A percentile compares a stretch with the other conserved stretches of the same genome.
Evolutionary conservation across 2,888 invertebrate genomes (phyloP).

Genomic region (Chloroclysta siterata): DNA sequence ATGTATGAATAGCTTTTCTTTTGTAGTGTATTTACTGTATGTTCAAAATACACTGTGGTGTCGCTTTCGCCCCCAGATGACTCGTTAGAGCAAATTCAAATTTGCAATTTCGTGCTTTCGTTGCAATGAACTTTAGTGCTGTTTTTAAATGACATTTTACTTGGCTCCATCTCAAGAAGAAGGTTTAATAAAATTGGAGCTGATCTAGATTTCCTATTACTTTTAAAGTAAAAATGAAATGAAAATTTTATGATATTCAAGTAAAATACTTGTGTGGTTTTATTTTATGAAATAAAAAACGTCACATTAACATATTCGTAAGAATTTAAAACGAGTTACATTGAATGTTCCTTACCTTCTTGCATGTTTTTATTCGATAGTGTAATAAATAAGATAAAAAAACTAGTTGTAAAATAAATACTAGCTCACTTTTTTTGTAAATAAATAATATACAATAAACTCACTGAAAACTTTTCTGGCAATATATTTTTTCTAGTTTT

Average conservation of each 20-base stretch:
- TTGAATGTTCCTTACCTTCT: too few species aligned
- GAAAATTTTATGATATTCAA: neutral
- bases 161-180: constrained; percentile 5
- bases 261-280: neutral
- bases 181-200: constrained; percentile 2
- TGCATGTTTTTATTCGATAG: too few species aligned
- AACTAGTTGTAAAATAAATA: too few species aligned
- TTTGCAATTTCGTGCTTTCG: constrained; percentile 49
- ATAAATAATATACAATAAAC: too few species aligned
- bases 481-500: too few species aligned
- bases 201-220: constrained; percentile 6
- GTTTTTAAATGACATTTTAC: constrained; percentile 31
- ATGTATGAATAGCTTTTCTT: too few species aligned
- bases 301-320: too few species aligned
- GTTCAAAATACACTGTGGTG: neutral
- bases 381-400: too few species aligned
- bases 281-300: too few species aligned
- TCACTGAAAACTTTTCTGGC: too few species aligned
- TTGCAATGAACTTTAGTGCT: constrained; percentile 40
- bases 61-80: constrained; percentile 34
- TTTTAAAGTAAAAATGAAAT: neutral
- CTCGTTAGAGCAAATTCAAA: constrained; percentile 48
- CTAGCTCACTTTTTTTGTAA: too few species aligned
- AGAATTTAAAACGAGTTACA: too few species aligned
- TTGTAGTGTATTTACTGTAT: neutral